phyloP scores from a whole-genome alignment of 2,888 invertebrate species.

The Lamellibrachia columna region DNA sequence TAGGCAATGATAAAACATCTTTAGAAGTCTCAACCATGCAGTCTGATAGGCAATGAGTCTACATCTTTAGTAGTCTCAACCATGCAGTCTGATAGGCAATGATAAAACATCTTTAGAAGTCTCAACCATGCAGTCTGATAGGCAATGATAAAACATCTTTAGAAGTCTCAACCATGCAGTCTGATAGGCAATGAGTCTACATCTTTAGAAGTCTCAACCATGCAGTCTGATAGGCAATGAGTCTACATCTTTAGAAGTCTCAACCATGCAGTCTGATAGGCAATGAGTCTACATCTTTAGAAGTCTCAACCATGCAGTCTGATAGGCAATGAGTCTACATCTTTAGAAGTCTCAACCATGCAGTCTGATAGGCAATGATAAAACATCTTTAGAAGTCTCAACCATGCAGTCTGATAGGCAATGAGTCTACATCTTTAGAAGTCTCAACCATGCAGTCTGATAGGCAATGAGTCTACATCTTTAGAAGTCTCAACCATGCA shows the following conservation, averaged over 20 bases:
- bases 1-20: not conserved
- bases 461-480: not conserved
- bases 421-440: conserved; percentile 8
- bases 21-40: not conserved
- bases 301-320: not conserved
- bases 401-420: not conserved
- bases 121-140: not conserved
- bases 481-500: too few species aligned
- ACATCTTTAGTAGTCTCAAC: not conserved
- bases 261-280: conserved; percentile 14
- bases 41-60: not conserved
- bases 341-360: not conserved
- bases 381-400: not conserved
- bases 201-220: not conserved
- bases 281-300: not conserved
- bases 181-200: not conserved
- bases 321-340: not conserved
- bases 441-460: conserved; percentile 1
- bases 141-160: not conserved
- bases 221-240: not conserved
- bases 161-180: not conserved
- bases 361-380: not conserved
- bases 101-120: not conserved
- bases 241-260: not conserved
- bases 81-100: conserved; percentile 7